Evolutionary conservation across 2,797 vertebrate species (phyloP), one percentile per base, ranked within the genome.

Genomic region (Tragelaphus oryx): DNA sequence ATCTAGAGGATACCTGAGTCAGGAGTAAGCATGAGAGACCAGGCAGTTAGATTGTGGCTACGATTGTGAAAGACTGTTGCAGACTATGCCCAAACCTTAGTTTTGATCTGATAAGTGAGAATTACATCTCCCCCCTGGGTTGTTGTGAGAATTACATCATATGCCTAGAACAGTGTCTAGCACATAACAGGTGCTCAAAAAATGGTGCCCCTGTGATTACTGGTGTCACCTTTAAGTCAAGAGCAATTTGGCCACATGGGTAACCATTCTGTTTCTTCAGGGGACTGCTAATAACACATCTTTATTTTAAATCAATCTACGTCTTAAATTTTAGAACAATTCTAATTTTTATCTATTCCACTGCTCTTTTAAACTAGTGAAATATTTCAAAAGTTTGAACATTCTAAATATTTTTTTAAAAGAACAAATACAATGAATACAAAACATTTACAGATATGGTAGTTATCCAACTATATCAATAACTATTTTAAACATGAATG

Each of bases 11-110:
- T 50, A 52, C 9, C 20, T 62, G 24, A 60, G 28, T 85, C 18
- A 62, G 26, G 26, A 50, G 18, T 50, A 80, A 75, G 33, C 24
- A 54, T 16, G 54, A 78, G n/a, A 93, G 37, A 55, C 18, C 16
- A 10, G 22, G 30, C 80, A 92, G 46, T 87, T 87, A 65, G 82
- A 94, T 6, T 85, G 46, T 90, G 37, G 37, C 62, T 80, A 87
- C 13, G 44, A 30, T 16, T 89, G 20, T 55, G n/a, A 88, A 86
- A 71, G 62, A 80, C 10, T 76, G 65, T 33, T 18, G 18, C 16
- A 33, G 20, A 91, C 41, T 89, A 76, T 59, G 68, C 9, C 82
- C 52, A 95, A 94, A 83, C 26, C n/a, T 89, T 83, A 94, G 85
- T 65, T 78, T 33, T 65, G 30, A 74, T n/a, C 20, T 76, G 30